These are phyloP conservation scores for Sciurus niger DNA, from an alignment of 2,113 vertebrate genomes.

Conservation along the genomic window DNA sequence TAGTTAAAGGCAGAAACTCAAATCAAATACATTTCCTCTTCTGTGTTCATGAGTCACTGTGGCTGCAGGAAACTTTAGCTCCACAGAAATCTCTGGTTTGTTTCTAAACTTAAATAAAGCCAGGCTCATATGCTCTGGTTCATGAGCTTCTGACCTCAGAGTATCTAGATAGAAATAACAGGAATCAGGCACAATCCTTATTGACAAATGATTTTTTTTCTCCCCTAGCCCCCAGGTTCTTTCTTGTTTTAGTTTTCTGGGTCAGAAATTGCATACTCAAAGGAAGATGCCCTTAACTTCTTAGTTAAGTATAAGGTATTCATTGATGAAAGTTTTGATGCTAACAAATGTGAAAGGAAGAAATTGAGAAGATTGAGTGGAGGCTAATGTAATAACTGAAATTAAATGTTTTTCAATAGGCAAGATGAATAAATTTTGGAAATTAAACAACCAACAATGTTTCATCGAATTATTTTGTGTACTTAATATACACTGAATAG, in stretches of 20 bases:
- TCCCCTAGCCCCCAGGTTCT: neutral
- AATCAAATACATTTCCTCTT: constrained; percentile 59
- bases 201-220: neutral
- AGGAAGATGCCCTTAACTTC: neutral
- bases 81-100: constrained; percentile 23
- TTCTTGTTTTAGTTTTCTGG: constrained; percentile 31
- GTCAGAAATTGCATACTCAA: neutral
- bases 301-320: neutral
- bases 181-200: neutral
- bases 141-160: constrained; percentile 46
- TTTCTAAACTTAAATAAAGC: constrained; percentile 20
- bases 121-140: neutral
- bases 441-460: constrained; percentile 46
- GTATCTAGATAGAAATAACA: neutral
- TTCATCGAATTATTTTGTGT: constrained; percentile 38
- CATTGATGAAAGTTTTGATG: neutral
- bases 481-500: neutral
- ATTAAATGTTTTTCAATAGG: constrained; percentile 38
- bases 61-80: neutral
- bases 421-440: constrained; percentile 62
- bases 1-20: constrained; percentile 30
- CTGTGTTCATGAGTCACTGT: constrained; percentile 26
- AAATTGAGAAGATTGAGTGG: constrained; percentile 36
- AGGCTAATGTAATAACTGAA: constrained; percentile 48
- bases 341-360: constrained; percentile 39